Evolutionary conservation across 2,113 vertebrate genomes (phyloP), one percentile per base, ranked within the genome.

Genomic region (Rhinoderma darwinii): DNA sequence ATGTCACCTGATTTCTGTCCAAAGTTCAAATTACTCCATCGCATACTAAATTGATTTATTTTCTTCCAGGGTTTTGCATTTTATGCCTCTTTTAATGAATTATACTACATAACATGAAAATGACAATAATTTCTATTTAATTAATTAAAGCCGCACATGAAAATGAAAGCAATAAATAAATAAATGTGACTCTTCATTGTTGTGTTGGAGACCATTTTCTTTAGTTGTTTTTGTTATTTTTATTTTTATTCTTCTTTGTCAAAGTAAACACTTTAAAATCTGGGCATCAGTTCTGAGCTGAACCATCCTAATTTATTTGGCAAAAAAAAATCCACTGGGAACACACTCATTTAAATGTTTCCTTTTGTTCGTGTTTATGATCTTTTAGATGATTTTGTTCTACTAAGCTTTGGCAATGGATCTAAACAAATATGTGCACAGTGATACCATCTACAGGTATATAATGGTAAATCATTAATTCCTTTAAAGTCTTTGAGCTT

Each of bases 201-300:
- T 81, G 27, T 37, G 22, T 54, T 15, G 35, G 18, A 39, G 68
- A 37, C 39, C 37, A 59, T 59, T 81, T 63, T 61, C 30, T 43
- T 30, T 18, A 27, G 56, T 63, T 61, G 56, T 63, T 81, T 81
- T 54, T 56, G 47, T 54, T 59, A 39, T 51, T 30, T 17, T 41
- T 59, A 15, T 81, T 56, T 63, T 27, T 72, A 35, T 39, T 43
- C 25, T 18, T 41, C 10, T 75, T 84, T 75, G 25, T 68, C 70
- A 63, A 75, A 84, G 70, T 74, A 84, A 84, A 84, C 72, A 75
- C 73, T 61, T 77, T 84, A 61, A 63, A 84, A 77, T 84, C 83
- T 47, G 70, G 83, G 72, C 83, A 76, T 41, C 72, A 25, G 72
- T 76, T 84, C 83, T 75, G 83, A 75, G 70, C 70, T 4, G n/a